Evolutionary conservation across 2,797 vertebrate species (phyloP), one percentile per base, ranked within the genome.

Genomic region (Catamblyrhynchus diadema): DNA sequence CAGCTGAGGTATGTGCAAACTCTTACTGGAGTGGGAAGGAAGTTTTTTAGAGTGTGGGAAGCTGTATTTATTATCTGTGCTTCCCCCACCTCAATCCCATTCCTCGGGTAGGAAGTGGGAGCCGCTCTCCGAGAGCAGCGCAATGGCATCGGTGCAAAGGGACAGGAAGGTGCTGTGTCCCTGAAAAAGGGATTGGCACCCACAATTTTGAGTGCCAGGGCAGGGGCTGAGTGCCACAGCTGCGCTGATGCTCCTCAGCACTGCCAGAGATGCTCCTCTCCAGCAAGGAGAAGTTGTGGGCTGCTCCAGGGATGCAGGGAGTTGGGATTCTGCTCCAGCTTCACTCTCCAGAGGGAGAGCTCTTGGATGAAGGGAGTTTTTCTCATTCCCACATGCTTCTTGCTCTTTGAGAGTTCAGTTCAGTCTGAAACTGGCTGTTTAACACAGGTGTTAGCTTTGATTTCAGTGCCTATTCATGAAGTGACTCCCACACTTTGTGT

Each of bases 111-210:
- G 66, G 83, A 79, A 80, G 50, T 2, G 11, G 60, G 71, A 71
- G 84, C 81, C 0, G 5, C 32, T 85, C 9, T 1, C 54, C 0
- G 0, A 24, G 62, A 41, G 21, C 25, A 32, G 19, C 0, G 0
- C 5, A 5, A 8, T 48, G 50, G 4, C 33, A 5, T 5, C 0
- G 3, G 4, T 28, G 20, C 35, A 24, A 35, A 59, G 51, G 51
- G 61, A 12, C 21, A 70, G 78, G 82, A 21, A 18, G 79, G 60
- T 9, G 35, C 0, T 4, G 57, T 9, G 3, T 5, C 47, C 66
- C 62, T 3, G 28, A 1, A 18, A 69, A 66, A 32, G 17, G 0
- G 51, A n/a, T n/a, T 54, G 32, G 51, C 32, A 22, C 20, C 51
- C 51, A 22, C 51, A n/a, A 0, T 22, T 66, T 6, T 1, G 72